Evolutionary conservation across 1,140 invertebrate genomes (phyloP).

Genomic region (Patella vulgata): DNA sequence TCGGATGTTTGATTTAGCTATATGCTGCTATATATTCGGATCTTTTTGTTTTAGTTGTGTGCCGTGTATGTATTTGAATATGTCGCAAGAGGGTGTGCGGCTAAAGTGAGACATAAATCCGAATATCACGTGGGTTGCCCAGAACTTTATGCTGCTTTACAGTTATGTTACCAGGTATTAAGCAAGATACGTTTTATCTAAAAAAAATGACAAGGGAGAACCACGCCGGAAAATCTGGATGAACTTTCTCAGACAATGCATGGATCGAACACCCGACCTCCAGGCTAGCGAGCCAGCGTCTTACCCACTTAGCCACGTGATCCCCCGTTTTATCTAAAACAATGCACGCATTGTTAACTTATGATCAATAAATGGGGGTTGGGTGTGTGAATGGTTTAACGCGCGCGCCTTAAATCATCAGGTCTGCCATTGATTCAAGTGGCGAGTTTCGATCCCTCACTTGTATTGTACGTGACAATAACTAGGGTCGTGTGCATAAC

Average conservation of each 20-base stretch:
- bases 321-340: neutral
- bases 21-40: neutral
- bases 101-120: conserved; percentile 48
- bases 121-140: conserved; percentile 58
- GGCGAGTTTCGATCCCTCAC: no score
- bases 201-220: neutral
- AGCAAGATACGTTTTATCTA: neutral
- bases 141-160: conserved; percentile 55
- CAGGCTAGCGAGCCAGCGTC: no score
- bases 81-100: conserved; percentile 54
- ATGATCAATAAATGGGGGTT: neutral
- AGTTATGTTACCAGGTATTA: conserved; percentile 56
- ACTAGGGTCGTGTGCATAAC: no score
- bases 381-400: no score
- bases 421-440: no score
- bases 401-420: no score
- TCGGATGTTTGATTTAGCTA: no score
- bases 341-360: neutral
- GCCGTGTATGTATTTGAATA: conserved; percentile 59
- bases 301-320: no score
- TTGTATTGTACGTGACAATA: no score
- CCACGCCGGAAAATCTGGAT: no score
- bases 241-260: no score
- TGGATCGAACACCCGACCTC: no score
- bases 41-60: conserved; percentile 27